A percentile compares a stretch with the other conserved stretches of the same genome.
Conservation (phyloP, 1,140 invertebrate species). For the Drosophila pallidifrons region DNA sequence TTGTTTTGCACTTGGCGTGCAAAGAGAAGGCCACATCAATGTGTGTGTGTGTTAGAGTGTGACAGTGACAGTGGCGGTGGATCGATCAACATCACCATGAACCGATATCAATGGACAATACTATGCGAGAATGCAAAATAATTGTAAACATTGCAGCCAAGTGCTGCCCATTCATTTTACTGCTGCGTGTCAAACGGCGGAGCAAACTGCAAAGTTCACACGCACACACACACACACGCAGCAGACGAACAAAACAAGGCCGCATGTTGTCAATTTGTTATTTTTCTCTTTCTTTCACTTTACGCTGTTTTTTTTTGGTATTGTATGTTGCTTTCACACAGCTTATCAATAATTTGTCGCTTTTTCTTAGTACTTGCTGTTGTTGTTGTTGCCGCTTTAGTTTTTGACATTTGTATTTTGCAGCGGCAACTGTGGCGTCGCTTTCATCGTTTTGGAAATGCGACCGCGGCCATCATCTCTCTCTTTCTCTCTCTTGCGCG, state of each 20-base stretch:
- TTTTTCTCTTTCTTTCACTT: slow-evolving; percentile 31
- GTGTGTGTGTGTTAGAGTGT: background rate
- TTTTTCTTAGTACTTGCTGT: background rate
- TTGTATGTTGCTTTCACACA: slow-evolving; percentile 11
- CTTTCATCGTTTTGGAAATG: slow-evolving; percentile 39
- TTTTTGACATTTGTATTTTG: slow-evolving; percentile 32
- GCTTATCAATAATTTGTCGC: slow-evolving; percentile 55
- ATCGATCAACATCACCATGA: slow-evolving; percentile 36
- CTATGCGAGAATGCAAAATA: slow-evolving; percentile 19
- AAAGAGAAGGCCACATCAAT: slow-evolving; percentile 30
- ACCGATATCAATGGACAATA: background rate
- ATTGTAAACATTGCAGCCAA: slow-evolving; percentile 53
- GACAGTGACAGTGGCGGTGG: slow-evolving; percentile 10
- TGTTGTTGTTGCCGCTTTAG: slow-evolving; percentile 16
- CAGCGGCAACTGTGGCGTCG: slow-evolving; percentile 11
- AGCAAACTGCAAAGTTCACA: slow-evolving; percentile 79
- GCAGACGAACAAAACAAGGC: slow-evolving; percentile 15
- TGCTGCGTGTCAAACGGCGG: slow-evolving; percentile 20
- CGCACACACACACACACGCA: slow-evolving; percentile 29
- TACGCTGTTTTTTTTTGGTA: slow-evolving; percentile 9
- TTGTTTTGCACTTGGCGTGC: slow-evolving; percentile 15
- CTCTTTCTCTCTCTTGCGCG: slow-evolving; percentile 12
- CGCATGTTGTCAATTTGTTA: slow-evolving; percentile 23
- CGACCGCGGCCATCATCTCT: background rate
- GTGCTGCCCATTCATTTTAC: slow-evolving; percentile 18